Evolutionary conservation across 1,140 invertebrate species (phyloP).

Genomic region (Choristoneura fumiferana): DNA sequence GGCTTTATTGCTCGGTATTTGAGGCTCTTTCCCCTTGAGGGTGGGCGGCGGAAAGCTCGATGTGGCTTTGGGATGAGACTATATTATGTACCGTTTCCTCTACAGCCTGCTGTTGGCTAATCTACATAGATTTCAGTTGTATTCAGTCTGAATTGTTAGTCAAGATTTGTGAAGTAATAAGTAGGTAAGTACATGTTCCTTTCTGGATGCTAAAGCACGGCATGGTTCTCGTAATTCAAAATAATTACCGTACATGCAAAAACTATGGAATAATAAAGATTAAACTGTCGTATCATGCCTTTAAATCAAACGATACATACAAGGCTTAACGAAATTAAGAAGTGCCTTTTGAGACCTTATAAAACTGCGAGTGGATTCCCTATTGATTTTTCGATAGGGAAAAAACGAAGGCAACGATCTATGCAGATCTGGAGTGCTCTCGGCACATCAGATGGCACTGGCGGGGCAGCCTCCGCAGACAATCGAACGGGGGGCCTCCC

Average conservation of each 20-base stretch:
- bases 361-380: slow-evolving; percentile 56
- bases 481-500: slow-evolving; percentile 70
- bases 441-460: slow-evolving; percentile 77
- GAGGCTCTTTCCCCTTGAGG: slow-evolving; percentile 73
- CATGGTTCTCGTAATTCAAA: no score
- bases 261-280: no score
- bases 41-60: slow-evolving; percentile 60
- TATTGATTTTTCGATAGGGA: slow-evolving; percentile 77
- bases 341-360: slow-evolving; percentile 65
- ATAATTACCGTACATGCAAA: no score
- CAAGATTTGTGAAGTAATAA: no score
- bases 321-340: slow-evolving; percentile 52
- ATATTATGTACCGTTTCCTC: slow-evolving; percentile 65
- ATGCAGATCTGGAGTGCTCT: slow-evolving; percentile 78
- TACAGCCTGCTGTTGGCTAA: slow-evolving; percentile 41
- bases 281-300: no score
- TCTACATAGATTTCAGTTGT: slow-evolving; percentile 23
- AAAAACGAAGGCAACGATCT: slow-evolving; percentile 78
- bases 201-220: no score
- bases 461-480: slow-evolving; percentile 75
- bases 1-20: slow-evolving; percentile 74
- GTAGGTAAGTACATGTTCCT: no score
- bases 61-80: slow-evolving; percentile 61
- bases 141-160: no score
- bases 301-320: no score